phyloP scores from a whole-genome alignment of 2,797 vertebrate species.

The Neosilurus mollespiculum region DNA sequence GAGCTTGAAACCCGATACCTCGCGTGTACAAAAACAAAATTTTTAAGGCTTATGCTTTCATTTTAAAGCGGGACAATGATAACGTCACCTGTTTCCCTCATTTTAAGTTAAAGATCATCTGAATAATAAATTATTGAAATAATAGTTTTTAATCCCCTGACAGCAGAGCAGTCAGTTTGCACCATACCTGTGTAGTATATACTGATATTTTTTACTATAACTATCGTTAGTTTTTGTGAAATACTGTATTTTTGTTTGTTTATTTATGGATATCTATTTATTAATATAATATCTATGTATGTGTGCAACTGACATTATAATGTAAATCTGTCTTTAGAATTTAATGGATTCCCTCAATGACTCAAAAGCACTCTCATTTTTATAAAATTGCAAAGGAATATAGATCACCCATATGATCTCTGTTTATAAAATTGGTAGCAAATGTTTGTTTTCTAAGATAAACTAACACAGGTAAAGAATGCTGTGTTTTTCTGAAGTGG shows the following conservation, averaged over 20 bases:
- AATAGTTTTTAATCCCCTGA: too few species aligned
- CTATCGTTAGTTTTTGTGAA: not conserved
- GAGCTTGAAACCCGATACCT: too few species aligned
- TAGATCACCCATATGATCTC: not conserved
- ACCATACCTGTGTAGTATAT: too few species aligned
- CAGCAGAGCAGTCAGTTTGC: too few species aligned
- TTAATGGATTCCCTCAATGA: not conserved
- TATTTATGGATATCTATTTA: not conserved
- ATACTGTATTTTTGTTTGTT: not conserved
- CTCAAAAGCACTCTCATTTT: not conserved
- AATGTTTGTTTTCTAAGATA: not conserved
- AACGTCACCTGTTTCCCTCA: too few species aligned
- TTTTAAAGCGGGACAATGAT: too few species aligned
- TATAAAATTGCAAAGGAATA: not conserved
- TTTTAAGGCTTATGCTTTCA: too few species aligned
- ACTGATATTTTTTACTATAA: too few species aligned
- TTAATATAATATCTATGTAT: not conserved
- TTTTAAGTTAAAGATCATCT: too few species aligned
- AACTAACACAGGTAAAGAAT: too few species aligned
- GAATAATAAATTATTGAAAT: too few species aligned
- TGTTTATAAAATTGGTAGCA: not conserved
- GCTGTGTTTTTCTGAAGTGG: not conserved
- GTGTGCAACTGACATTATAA: not conserved
- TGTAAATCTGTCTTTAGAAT: not conserved
- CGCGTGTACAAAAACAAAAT: too few species aligned